A percentile compares a stretch with the other conserved stretches of the same genome.
Evolutionary conservation across 2,113 vertebrate genomes (phyloP).

Genomic region (Formicarius rufipectus): DNA sequence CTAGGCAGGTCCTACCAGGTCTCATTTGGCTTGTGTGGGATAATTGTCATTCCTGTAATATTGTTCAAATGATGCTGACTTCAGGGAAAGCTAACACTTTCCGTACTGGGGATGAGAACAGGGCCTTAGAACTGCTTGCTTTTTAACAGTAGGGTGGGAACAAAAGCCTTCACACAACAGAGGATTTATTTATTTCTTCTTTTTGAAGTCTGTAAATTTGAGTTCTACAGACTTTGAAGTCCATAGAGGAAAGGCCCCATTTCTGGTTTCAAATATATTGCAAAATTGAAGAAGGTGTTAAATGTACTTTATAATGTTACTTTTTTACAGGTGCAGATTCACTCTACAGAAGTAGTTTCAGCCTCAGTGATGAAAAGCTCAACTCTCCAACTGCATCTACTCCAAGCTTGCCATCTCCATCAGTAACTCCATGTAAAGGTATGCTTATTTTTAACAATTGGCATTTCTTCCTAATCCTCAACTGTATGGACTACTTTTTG

Average conservation of each 20-base stretch:
- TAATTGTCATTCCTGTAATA: not conserved
- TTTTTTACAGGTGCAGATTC: constrained; percentile 86
- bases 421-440: constrained; percentile 85
- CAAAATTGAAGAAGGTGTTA: not conserved
- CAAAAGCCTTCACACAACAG: not conserved
- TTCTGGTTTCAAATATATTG: not conserved
- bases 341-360: constrained; percentile 89
- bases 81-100: not conserved
- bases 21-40: not conserved
- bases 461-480: not conserved
- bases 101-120: not conserved
- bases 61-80: not conserved
- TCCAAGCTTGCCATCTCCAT: constrained; percentile 73
- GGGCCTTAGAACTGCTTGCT: not conserved
- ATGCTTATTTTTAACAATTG: not conserved
- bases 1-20: not conserved
- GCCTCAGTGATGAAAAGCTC: constrained; percentile 92
- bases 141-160: not conserved
- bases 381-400: constrained; percentile 82
- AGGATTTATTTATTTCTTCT: not conserved
- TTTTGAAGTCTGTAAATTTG: not conserved
- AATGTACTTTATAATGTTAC: not conserved
- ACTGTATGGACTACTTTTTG: not conserved
- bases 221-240: not conserved
- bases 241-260: not conserved